Percentiles rank a stretch among this genome's conserved stretches.
Conservation (phyloP, 2,888 invertebrate species). For the Dendrolimus houi region DNA sequence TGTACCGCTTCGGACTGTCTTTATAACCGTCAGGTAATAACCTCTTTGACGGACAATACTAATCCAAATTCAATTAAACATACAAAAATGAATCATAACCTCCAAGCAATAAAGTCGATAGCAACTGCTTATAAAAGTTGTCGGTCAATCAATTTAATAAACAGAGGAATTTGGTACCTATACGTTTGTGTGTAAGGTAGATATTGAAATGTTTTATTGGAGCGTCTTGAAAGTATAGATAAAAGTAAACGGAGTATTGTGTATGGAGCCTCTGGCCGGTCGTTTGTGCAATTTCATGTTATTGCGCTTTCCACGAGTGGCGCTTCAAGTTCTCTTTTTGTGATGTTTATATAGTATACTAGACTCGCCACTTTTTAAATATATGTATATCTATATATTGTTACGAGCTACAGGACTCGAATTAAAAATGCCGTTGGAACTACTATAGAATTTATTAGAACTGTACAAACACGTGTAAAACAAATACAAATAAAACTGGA, state of each 20-base stretch:
- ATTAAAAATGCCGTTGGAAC: too few relatives aligned
- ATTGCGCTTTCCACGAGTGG: background rate
- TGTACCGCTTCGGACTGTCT: constrained; percentile 33
- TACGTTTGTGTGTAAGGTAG: constrained; percentile 8
- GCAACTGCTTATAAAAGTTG: background rate
- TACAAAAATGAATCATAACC: constrained; percentile 8
- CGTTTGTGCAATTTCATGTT: background rate
- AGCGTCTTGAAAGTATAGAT: constrained; percentile 25
- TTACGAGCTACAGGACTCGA: too few relatives aligned
- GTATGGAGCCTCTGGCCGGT: background rate
- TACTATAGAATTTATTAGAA: too few relatives aligned
- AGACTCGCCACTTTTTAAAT: too few relatives aligned
- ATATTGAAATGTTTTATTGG: constrained; percentile 2
- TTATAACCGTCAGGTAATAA: constrained; percentile 73
- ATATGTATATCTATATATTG: too few relatives aligned
- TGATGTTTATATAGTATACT: background rate
- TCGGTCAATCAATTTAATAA: background rate
- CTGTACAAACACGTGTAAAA: too few relatives aligned
- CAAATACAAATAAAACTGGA: too few relatives aligned
- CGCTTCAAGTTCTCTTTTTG: background rate
- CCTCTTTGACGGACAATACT: constrained; percentile 62
- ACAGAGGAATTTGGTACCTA: constrained; percentile 18
- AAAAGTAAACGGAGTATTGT: constrained; percentile 73
- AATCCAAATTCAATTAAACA: constrained; percentile 6
- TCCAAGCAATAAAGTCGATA: background rate